Base-by-base conservation (phyloP, 1,140 invertebrate genomes). In the Drosophila saltans region DNA sequence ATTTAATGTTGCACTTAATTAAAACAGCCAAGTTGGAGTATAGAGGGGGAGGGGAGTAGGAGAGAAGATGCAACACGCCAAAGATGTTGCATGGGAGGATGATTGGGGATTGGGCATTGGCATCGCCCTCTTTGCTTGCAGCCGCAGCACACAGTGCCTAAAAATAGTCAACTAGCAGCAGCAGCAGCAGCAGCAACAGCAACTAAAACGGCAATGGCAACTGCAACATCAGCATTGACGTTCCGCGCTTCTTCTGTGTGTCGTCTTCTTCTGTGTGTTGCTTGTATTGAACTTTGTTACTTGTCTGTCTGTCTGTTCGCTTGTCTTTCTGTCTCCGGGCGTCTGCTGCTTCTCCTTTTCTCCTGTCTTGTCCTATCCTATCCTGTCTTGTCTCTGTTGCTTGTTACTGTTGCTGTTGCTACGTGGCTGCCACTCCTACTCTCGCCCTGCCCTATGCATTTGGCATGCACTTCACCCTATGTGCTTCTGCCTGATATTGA, bases 1-100 rank as follows among this genome's bases (percentile, higher is more conserved):
- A 89, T 89, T 89, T 89, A 89, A 83, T 89, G 84, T 81, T 83
- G 84, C 84, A 89, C 84, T 89, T 89, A 89, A 89, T 89, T 89
- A 89, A 89, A 84, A 69, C 70, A 69, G 70, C 72, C 66, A 66
- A 85, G 59, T 28, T 5, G 52, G 61, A 57, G 59, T 16, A 16
- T 16, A 16, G 28, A 68, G 48, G 43, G 75, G 48, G 48, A 52
- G 48, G 62, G 28, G 63, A 61, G 75, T 74, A 36, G 6, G 33
- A 36, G 33, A 36, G 3, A 4, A 36, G 16, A 16, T 16, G 16
- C 33, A 36, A 36, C 33, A 36, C 33, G 33, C 33, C 33, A 36
- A 36, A 36, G 33, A 36, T 36, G 33, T 36, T 36, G 33, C 33
- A 71, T 72, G 77, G 61, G 67, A 70, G 62, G 36, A 55, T 52